Percentiles rank a stretch among this genome's conserved stretches.
Conservation (phyloP, 64 coral and sea anemone genomes). For the Dendrophyllia cribrosa region DNA sequence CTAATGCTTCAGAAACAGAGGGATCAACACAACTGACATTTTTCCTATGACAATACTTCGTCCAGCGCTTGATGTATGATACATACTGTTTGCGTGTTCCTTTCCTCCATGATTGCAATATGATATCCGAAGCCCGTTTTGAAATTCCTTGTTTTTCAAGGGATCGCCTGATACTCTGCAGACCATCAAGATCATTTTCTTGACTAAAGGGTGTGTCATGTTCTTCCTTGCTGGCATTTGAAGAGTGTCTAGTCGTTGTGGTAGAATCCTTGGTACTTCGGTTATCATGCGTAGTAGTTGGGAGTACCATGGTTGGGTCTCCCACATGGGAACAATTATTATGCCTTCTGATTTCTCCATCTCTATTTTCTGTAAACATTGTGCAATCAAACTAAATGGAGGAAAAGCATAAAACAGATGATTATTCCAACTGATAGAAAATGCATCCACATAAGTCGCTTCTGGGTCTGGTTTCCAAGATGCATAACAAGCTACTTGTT, state of each 20-base stretch:
- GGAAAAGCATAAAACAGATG: slow-evolving; percentile 66
- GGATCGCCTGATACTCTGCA: slow-evolving; percentile 69
- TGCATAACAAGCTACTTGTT: slow-evolving; percentile 43
- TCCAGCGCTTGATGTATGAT: slow-evolving; percentile 52
- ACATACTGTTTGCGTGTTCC: slow-evolving; percentile 55
- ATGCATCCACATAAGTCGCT: slow-evolving; percentile 56
- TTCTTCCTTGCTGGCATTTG: slow-evolving; percentile 38
- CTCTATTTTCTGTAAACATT: slow-evolving; percentile 54
- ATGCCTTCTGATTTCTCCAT: slow-evolving; percentile 52
- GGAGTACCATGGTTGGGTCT: slow-evolving; percentile 70
- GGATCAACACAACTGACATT: slow-evolving; percentile 49
- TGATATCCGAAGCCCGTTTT: slow-evolving; percentile 44
- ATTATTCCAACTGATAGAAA: slow-evolving; percentile 58
- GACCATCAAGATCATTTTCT: slow-evolving; percentile 51
- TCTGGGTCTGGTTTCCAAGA: slow-evolving; percentile 78
- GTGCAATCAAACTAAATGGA: slow-evolving; percentile 56
- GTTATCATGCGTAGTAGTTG: slow-evolving; percentile 49
- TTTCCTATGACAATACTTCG: slow-evolving; percentile 31
- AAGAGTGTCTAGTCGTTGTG: slow-evolving; percentile 24
- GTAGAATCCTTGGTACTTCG: slow-evolving; percentile 36
- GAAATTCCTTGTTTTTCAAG: slow-evolving; percentile 31
- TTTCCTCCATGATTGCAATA: slow-evolving; percentile 56
- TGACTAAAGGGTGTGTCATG: slow-evolving; percentile 28
- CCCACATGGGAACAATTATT: slow-evolving; percentile 63
- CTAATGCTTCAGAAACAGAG: slow-evolving; percentile 53